Evolutionary conservation across 2,113 vertebrate species (phyloP), one percentile per base, ranked within the genome.

Genomic region (Rhynchopsitta pachyrhyncha): DNA sequence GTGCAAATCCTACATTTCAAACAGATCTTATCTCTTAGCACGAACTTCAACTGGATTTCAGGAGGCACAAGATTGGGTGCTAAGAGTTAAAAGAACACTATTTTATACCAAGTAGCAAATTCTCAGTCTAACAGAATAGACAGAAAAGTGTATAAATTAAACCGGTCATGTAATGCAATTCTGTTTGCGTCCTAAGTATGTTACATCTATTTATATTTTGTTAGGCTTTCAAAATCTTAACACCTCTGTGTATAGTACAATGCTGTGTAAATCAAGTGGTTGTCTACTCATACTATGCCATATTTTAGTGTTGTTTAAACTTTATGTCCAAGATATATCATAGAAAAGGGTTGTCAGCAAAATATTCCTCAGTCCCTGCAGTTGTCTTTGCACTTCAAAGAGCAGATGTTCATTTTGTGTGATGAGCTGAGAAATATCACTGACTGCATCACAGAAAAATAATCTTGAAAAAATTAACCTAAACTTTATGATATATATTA

Each of bases 311-410:
- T 29, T 94, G 82, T 77, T 90, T 70, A 97, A 95, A 89, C 64
- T 86, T 64, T 77, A 53, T 31, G 35, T 85, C 47, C 93, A 78
- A 82, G 67, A 92, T 68, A 17, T 15, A 42, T 28, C 81, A 42
- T 53, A 70, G 57, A 91, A 86, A 92, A 78, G 49, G 7, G 9
- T 90, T 95, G 77, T 92, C 89, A 95, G 80, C 62, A 95, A 97
- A 93, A 93, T 79, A 82, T 57, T 92, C 66, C 78, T 90, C 63
- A 76, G 77, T 94, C 69, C 74, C 85, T 77, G 33, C 42, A 71
- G 90, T 85, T 76, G 71, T 93, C 82, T 95, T 94, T 94, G 83
- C 67, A 83, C 93, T 97, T 95, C 84, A 93, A 94, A 96, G 77
- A 97, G 78, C 77, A 95, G 88, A 95, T 93, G 85, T 88, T 97